Conservation (phyloP, 2,797 vertebrate species). For the Picus viridis region DNA sequence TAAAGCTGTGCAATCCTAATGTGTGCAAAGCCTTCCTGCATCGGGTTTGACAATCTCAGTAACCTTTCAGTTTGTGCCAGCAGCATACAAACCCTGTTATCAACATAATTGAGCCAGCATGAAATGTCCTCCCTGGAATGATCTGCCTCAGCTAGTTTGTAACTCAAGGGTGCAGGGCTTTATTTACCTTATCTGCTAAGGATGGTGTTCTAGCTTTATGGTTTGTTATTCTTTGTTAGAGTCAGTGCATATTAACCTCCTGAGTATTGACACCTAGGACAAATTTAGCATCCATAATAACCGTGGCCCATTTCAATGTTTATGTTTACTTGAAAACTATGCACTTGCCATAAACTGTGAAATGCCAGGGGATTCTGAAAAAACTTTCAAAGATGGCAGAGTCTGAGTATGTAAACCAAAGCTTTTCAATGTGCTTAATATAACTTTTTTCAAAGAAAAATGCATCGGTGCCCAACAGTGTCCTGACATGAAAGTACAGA, state of each 20-base stretch:
- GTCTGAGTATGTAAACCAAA: neutral
- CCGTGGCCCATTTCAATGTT: neutral
- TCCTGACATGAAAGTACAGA: neutral
- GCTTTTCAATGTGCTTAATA: neutral
- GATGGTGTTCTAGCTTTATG: neutral
- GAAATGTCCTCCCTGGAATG: neutral
- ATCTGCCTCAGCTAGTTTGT: neutral
- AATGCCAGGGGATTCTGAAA: neutral
- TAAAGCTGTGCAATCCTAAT: neutral
- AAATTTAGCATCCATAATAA: neutral
- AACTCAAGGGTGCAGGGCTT: neutral
- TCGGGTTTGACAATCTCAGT: neutral
- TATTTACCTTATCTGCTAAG: conserved; percentile 14
- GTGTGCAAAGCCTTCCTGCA: neutral
- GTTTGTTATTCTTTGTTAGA: neutral
- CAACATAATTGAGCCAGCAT: neutral
- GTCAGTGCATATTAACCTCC: neutral
- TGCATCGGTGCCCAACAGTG: neutral
- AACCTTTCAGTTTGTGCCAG: neutral
- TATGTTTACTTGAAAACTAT: neutral
- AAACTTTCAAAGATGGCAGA: neutral
- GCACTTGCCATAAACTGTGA: neutral
- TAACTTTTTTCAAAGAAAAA: neutral
- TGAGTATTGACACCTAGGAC: neutral
- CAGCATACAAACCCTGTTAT: neutral